phyloP scores from a whole-genome alignment of 2,888 invertebrate genomes.

The Heliconius erato region DNA sequence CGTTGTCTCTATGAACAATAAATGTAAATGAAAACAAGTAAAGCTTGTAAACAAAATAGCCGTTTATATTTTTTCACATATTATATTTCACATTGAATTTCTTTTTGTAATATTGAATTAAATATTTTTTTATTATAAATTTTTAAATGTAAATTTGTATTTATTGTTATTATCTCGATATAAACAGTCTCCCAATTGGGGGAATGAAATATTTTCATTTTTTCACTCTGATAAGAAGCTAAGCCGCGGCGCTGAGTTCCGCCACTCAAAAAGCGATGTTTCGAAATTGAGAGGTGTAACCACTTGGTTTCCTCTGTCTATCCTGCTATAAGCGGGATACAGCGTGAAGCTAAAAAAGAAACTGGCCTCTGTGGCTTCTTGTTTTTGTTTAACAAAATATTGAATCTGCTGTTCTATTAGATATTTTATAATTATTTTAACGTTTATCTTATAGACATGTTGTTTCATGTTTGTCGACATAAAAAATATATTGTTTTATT shows the following conservation, averaged over 20 bases:
- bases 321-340: not conserved
- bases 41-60: slow-evolving; percentile 5
- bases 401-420: slow-evolving; percentile 8
- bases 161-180: not conserved
- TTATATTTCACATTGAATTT: slow-evolving; percentile 18
- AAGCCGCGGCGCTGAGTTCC: not conserved
- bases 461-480: slow-evolving; percentile 1
- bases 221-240: not conserved
- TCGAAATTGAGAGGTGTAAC: not conserved
- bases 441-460: not conserved
- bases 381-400: slow-evolving; percentile 13
- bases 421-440: not conserved
- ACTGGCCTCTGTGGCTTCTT: not conserved
- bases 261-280: not conserved
- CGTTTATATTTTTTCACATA: slow-evolving; percentile 2
- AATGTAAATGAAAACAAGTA: slow-evolving; percentile 4
- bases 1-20: slow-evolving; percentile 11
- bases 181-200: not conserved
- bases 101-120: not conserved
- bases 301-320: not conserved
- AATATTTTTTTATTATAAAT: not conserved
- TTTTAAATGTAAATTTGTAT: slow-evolving; percentile 8
- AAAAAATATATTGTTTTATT: not conserved
- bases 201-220: not conserved
- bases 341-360: not conserved